phyloP scores from a whole-genome alignment of 2,888 invertebrate species.

The Scelioninae gen. 2 region DNA sequence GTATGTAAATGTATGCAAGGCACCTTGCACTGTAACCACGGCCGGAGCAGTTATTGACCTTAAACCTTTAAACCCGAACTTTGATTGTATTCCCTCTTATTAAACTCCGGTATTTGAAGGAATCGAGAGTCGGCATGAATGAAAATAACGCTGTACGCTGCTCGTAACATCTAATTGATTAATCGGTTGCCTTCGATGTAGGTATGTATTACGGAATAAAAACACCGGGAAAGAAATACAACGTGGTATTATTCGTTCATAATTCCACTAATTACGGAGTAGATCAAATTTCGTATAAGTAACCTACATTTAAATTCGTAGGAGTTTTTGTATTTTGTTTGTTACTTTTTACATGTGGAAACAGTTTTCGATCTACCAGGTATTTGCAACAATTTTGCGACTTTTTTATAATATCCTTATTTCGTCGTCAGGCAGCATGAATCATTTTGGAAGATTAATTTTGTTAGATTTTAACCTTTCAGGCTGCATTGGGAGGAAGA shows the following conservation, averaged over 20 bases:
- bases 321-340: no score
- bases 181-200: constrained; percentile 38
- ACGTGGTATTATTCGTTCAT: constrained; percentile 10
- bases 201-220: constrained; percentile 30
- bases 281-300: background rate
- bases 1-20: constrained; percentile 67
- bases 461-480: no score
- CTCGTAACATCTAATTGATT: constrained; percentile 45
- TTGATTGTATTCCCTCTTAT: constrained; percentile 48
- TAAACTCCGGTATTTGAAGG: constrained; percentile 39
- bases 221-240: constrained; percentile 17
- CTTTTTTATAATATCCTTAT: no score
- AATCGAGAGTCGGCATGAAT: constrained; percentile 47
- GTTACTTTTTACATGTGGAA: no score
- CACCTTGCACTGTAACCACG: constrained; percentile 63
- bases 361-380: no score
- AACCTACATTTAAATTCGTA: no score
- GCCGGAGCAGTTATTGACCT: constrained; percentile 62
- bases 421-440: no score
- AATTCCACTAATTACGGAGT: constrained; percentile 7
- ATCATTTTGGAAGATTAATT: no score
- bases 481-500: no score
- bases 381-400: no score
- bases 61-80: constrained; percentile 64
- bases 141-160: constrained; percentile 36